Base-by-base conservation (phyloP, 2,113 vertebrate species). In the Paramisgurnus dabryanus region DNA sequence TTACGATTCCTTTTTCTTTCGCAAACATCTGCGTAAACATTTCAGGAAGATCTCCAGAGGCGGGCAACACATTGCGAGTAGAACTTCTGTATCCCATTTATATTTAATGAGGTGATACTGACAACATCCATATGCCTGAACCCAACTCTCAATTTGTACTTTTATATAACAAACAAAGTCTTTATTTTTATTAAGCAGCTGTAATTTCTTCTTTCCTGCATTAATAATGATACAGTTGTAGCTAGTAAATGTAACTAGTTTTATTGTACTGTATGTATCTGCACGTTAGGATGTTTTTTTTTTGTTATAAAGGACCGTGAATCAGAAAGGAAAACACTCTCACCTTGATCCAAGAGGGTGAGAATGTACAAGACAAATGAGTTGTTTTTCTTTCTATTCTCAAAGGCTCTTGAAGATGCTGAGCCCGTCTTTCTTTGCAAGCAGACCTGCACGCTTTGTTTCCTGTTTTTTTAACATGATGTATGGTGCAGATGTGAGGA, bases 381-480 rank as follows among this genome's bases (percentile, higher is more conserved):
- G 41, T n/a, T 70, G 71, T 47, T 69, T 80, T 41, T 74, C 61
- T 73, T 68, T 75, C 74, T 13, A 11, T 6, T n/a, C 18, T 69
- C 58, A 47, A 40, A 47, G 15, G 5, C 0, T 45, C n/a, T 47
- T 64, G 12, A 61, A 53, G 10, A 39, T 7, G n/a, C 27, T 9
- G n/a, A 76, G 65, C 13, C 7, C 39, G 4, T 73, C 10, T 8
- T 63, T 6, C 7, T 64, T 71, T 53, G 18, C 27, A 50, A 60
- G 50, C 60, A 18, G 18, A 49, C 41, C 72, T 69, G 22, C 39
- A 27, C 10, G 58, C 49, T 49, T 63, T 65, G 55, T 78, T 69
- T 83, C 22, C 57, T 64, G 39, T 70, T 17, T 82, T 57, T 58
- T 58, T 17, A 63, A 61, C 79, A 55, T 58, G 13, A 68, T 69